phyloP scores from a whole-genome alignment of 64 coral and sea anemone species.

The Cladopsammia gracilis region DNA sequence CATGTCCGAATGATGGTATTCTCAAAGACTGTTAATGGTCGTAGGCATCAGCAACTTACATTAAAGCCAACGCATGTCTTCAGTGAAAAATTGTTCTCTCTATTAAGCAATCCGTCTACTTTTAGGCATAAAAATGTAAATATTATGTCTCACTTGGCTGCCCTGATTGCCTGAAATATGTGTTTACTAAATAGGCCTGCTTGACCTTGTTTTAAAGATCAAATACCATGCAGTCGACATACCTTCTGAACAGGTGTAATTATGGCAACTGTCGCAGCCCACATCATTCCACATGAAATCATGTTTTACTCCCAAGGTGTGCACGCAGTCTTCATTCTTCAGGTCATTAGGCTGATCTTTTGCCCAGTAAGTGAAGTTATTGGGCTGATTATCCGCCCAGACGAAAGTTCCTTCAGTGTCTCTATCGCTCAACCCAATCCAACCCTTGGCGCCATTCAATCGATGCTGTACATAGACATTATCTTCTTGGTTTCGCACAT shows the following conservation, averaged over 20 bases:
- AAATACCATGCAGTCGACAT: neutral
- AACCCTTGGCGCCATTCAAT: conserved; percentile 36
- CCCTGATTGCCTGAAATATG: too few species aligned
- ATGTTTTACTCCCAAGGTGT: conserved; percentile 41
- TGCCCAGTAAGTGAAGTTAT: conserved; percentile 73
- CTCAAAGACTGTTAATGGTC: too few species aligned
- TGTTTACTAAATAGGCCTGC: too few species aligned
- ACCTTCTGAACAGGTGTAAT: conserved; percentile 79
- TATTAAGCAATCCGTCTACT: too few species aligned
- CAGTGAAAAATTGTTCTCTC: too few species aligned
- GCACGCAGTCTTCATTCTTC: conserved; percentile 61
- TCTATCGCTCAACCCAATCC: conserved; percentile 59
- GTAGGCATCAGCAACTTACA: too few species aligned
- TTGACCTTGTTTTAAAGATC: too few species aligned
- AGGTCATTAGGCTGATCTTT: conserved; percentile 18
- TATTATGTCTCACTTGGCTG: too few species aligned
- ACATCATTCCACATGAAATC: conserved; percentile 56
- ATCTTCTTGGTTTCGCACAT: conserved; percentile 24
- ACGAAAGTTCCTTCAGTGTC: conserved; percentile 46
- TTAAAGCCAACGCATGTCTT: too few species aligned
- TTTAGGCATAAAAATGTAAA: too few species aligned
- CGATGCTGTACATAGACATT: conserved; percentile 76
- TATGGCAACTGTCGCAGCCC: conserved; percentile 61
- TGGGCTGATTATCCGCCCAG: conserved; percentile 38
- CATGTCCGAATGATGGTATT: too few species aligned